Evolutionary conservation across 1,140 invertebrate species (phyloP).

Genomic region (Apis dorsata): DNA sequence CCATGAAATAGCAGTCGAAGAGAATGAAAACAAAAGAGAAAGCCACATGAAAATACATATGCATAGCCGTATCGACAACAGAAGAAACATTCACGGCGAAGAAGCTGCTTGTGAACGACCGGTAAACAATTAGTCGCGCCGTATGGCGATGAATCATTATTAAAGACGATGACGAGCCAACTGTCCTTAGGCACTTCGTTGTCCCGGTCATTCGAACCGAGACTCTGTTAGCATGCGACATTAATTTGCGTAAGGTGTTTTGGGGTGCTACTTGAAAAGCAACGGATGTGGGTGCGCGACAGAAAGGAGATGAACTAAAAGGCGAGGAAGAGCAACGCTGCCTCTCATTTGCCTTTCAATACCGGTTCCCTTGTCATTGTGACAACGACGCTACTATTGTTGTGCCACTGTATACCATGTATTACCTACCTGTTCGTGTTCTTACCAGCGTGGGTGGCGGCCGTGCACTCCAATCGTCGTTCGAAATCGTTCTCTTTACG

Average conservation of each 20-base stretch:
- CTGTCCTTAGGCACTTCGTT: constrained; percentile 53
- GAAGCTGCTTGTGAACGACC: constrained; percentile 54
- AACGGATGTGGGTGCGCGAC: constrained; percentile 64
- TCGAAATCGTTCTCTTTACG: constrained; percentile 7
- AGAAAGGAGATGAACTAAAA: constrained; percentile 58
- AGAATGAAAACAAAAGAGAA: constrained; percentile 45
- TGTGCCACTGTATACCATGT: constrained; percentile 53
- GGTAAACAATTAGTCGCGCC: constrained; percentile 68
- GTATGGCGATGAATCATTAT: constrained; percentile 68
- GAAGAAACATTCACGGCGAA: constrained; percentile 44
- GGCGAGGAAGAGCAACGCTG: constrained; percentile 26
- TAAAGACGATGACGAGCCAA: constrained; percentile 63
- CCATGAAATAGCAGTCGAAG: constrained; percentile 37
- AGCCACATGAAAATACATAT: constrained; percentile 52
- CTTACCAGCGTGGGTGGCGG: constrained; percentile 60
- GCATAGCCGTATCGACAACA: constrained; percentile 51
- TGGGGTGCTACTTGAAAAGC: constrained; percentile 60
- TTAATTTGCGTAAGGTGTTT: constrained; percentile 70
- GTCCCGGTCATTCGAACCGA: constrained; percentile 51
- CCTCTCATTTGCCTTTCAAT: constrained; percentile 67
- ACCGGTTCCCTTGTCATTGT: constrained; percentile 54
- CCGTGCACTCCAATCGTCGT: constrained; percentile 27
- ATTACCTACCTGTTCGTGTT: constrained; percentile 57
- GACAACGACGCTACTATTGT: constrained; percentile 60
- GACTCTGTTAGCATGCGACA: constrained; percentile 56